Evolutionary conservation across 2,113 vertebrate genomes (phyloP), one percentile per base, ranked within the genome.

Genomic region (Sinocyclocheilus grahami): DNA sequence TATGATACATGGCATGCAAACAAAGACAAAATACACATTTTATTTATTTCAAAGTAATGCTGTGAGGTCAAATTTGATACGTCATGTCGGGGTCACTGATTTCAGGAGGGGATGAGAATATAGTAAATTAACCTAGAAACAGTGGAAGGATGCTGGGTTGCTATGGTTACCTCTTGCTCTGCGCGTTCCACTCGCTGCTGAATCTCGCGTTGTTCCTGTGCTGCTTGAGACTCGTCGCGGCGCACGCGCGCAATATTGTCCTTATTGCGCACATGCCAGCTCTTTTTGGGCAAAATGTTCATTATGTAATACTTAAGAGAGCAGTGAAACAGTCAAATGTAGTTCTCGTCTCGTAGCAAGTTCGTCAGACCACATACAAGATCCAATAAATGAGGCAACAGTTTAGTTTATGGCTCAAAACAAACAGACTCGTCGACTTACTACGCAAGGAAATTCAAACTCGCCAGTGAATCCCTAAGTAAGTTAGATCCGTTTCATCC

Each of bases 251-350:
- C 97, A 4, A 97, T 90, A 89, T 97, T 98, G 87, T 98, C 97
- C 81, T 98, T 97, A 89, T 98, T 98, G 37, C 96, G 95, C 5
- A 97, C 97, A 53, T 97, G 97, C 97, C 97, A 98, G 88, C 97
- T 97, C 89, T 98, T 97, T 89, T 98, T 98, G 0, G 97, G 97
- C 13, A 98, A 92, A 85, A 98, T 98, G 65, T 98, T 98, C 97
- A 98, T 98, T 22, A 88, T 91, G 39, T 55, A 75, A 27, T 9
- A 84, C 63, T 84, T 74, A 30, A 10, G 33, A 74, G 30, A 39
- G 12, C 53, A 11, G 27, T 16, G 18, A 55, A 53, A 27, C 16
- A 2, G 3, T 37, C 4, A 33, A 83, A 83, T 16, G 46, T 16
- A 53, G 71, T 33, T 33, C 3, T 3, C 8, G 14, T 14, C 27